phyloP scores from a whole-genome alignment of 2,113 vertebrate species.

The Chaetodon trifascialis region DNA sequence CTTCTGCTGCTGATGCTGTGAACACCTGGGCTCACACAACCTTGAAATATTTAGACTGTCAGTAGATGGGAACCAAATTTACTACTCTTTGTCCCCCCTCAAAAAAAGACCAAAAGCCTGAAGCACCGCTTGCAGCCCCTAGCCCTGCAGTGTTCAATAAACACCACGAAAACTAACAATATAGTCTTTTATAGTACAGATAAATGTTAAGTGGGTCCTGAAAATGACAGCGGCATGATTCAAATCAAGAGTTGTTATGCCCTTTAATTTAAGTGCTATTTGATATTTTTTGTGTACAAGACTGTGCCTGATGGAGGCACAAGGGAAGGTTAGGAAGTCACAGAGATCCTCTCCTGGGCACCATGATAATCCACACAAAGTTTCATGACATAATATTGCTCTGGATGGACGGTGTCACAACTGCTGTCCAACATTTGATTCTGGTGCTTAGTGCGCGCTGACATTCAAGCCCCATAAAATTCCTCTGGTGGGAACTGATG shows the following conservation, averaged over 20 bases:
- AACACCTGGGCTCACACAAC: slow-evolving; percentile 31
- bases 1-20: neutral
- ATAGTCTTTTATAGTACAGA: neutral
- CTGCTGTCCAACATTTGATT: too few species aligned
- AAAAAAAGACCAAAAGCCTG: slow-evolving; percentile 1
- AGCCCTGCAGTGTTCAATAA: neutral
- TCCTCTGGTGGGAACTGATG: too few species aligned
- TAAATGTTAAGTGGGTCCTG: neutral
- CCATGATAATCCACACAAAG: neutral
- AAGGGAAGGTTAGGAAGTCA: too few species aligned
- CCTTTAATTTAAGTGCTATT: neutral
- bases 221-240: neutral
- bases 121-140: neutral
- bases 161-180: neutral
- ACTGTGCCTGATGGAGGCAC: neutral
- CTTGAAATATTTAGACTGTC: slow-evolving; percentile 29
- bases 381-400: too few species aligned
- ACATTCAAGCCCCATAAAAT: too few species aligned
- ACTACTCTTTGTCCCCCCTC: neutral
- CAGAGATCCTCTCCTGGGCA: neutral
- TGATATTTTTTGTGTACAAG: neutral
- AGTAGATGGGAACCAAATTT: neutral
- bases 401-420: too few species aligned
- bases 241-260: neutral
- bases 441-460: too few species aligned